Base-by-base conservation (phyloP, 92 coral and sea anemone species). In the Muricea muricata region DNA sequence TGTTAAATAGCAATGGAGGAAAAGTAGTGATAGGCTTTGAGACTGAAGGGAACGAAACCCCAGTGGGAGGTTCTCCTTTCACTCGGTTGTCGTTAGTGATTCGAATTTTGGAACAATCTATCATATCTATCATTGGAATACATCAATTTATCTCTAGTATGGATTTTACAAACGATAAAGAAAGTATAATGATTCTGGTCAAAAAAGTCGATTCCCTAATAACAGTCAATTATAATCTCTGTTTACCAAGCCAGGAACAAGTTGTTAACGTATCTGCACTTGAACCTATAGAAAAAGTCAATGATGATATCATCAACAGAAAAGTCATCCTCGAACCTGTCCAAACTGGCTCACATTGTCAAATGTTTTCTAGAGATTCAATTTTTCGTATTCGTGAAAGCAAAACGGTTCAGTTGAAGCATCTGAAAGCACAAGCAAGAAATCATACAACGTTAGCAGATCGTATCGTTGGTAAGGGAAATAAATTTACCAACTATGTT, bases 381-480 rank as follows among this genome's bases (percentile, higher is more conserved):
- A 14, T 0, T 40, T 33, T 34, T 34, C 61, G 65, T 25, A 0
- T 76, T 6, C 41, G 1, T 15, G 77, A 85, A 26, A 73, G 61
- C 0, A 63, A 85, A 24, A 74, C 82, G 17, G 84, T 76, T 26
- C 69, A 76, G 30, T 76, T 75, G 45, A 85, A 75, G 58, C 3
- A 46, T 65, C 6, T 85, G 40, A 45, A 42, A 65, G 55, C 75
- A 20, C 37, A 3, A 25, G 25, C 79, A 35, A 25, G 68, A 29
- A 81, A 73, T 40, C 29, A 60, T 48, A 46, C 57, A 33, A 69
- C 52, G 12, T 39, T 85, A n/a, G 83, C 77, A 10, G 63, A 28
- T n/a, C 84, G 89, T 65, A 54, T 85, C 11, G 41, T 32, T 10
- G 54, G 78, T 24, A 10, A 46, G 31, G 61, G 66, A 65, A 78